phyloP scores from a whole-genome alignment of 2,113 vertebrate species.

The Nesoenas mayeri region DNA sequence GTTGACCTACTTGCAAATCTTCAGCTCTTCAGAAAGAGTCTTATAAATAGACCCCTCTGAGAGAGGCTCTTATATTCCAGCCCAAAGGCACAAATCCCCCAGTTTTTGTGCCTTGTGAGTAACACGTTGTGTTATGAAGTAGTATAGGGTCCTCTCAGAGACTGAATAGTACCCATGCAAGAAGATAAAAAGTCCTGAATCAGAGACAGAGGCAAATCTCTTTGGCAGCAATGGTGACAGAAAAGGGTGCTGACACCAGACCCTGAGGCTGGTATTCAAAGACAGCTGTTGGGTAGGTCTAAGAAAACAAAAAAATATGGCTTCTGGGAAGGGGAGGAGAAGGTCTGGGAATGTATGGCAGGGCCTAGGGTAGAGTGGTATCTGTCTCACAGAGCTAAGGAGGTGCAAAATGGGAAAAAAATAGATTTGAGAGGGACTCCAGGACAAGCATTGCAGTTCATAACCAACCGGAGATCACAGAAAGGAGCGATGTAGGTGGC shows the following conservation, averaged over 20 bases:
- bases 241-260: background rate
- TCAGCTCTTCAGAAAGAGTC: background rate
- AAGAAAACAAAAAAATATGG: background rate
- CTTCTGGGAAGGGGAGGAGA: background rate
- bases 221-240: background rate
- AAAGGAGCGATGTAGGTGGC: background rate
- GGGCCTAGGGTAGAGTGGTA: background rate
- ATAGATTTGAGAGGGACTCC: background rate
- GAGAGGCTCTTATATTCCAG: background rate
- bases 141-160: background rate
- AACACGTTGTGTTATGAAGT: background rate
- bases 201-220: background rate
- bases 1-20: background rate
- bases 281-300: background rate
- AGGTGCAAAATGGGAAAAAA: background rate
- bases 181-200: background rate
- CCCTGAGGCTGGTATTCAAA: background rate
- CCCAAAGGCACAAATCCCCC: background rate
- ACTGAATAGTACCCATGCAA: background rate
- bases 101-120: background rate
- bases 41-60: background rate
- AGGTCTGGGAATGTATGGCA: background rate
- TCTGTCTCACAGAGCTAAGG: background rate
- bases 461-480: background rate
- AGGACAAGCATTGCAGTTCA: background rate